Conservation (phyloP, 2,888 invertebrate genomes). For the Apamea monoglypha region DNA sequence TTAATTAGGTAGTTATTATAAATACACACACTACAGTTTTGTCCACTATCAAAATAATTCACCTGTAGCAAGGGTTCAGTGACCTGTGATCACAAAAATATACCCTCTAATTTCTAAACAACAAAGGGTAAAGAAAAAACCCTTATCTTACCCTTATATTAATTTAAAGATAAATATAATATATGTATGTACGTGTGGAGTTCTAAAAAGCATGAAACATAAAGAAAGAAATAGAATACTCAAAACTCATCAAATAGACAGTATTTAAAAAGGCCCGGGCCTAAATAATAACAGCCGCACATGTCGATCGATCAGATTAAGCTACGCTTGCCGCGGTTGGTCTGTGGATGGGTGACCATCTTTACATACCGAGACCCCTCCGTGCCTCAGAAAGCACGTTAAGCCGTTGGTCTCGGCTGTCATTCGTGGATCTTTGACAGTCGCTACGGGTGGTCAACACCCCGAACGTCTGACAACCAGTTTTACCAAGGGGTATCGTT, state of each 20-base stretch:
- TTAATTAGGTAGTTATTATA: background rate
- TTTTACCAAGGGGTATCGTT: too few species aligned
- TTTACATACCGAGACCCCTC: too few species aligned
- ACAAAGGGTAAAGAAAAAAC: constrained; percentile 15
- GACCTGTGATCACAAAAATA: background rate
- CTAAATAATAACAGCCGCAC: too few species aligned
- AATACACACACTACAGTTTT: background rate
- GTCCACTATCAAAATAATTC: background rate
- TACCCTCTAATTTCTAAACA: constrained; percentile 22
- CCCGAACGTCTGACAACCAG: too few species aligned
- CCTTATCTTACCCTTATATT: constrained; percentile 6
- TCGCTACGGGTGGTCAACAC: too few species aligned
- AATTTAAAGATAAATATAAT: constrained; percentile 5
- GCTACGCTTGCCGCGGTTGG: too few species aligned
- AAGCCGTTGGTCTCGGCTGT: too few species aligned
- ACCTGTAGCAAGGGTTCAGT: constrained; percentile 5
- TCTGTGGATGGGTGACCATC: too few species aligned
- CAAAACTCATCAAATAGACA: constrained; percentile 16
- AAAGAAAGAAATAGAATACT: constrained; percentile 10
- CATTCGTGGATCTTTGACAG: too few species aligned
- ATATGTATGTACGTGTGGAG: background rate
- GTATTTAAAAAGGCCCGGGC: background rate
- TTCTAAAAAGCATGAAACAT: constrained; percentile 8
- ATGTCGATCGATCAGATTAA: too few species aligned
- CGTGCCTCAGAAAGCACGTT: too few species aligned